Conservation (phyloP, 1,140 invertebrate species). For the Adoxophyes honmai region DNA sequence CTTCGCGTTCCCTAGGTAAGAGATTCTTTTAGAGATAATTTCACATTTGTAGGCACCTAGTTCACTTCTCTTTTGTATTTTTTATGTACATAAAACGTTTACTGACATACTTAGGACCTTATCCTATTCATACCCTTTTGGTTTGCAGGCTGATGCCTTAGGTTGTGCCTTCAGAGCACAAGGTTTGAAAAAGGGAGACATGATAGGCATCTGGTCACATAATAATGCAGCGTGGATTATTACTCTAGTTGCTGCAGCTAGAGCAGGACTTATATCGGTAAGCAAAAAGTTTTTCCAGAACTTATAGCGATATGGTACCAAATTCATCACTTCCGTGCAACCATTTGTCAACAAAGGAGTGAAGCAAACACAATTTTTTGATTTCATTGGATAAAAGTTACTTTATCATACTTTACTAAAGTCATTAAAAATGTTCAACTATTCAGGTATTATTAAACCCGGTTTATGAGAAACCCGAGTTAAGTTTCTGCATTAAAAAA, state of each 20-base stretch:
- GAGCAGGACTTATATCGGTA: slow-evolving; percentile 90
- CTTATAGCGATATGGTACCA: background rate
- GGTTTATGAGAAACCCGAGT: slow-evolving; percentile 85
- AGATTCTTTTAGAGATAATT: too few relatives aligned
- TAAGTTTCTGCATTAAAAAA: slow-evolving; percentile 89
- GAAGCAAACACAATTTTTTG: too few relatives aligned
- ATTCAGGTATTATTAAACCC: slow-evolving; percentile 91
- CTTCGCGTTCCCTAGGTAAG: too few relatives aligned
- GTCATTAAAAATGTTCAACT: background rate
- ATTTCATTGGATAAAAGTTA: too few relatives aligned
- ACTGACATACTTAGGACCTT: too few relatives aligned
- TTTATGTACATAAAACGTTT: too few relatives aligned
- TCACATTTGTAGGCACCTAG: too few relatives aligned
- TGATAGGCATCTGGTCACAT: slow-evolving; percentile 92
- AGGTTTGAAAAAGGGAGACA: slow-evolving; percentile 88
- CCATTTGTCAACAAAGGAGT: too few relatives aligned
- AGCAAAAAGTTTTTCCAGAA: slow-evolving; percentile 74
- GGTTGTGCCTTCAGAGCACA: slow-evolving; percentile 88
- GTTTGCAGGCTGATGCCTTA: slow-evolving; percentile 84
- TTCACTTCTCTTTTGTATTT: too few relatives aligned
- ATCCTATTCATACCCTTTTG: background rate
- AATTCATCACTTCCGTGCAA: too few relatives aligned
- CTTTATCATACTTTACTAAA: too few relatives aligned
- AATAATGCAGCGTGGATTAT: slow-evolving; percentile 92
- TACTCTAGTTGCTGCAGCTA: slow-evolving; percentile 85